Evolutionary conservation across 2,888 invertebrate genomes (phyloP).

Genomic region (Drosophila greeni): DNA sequence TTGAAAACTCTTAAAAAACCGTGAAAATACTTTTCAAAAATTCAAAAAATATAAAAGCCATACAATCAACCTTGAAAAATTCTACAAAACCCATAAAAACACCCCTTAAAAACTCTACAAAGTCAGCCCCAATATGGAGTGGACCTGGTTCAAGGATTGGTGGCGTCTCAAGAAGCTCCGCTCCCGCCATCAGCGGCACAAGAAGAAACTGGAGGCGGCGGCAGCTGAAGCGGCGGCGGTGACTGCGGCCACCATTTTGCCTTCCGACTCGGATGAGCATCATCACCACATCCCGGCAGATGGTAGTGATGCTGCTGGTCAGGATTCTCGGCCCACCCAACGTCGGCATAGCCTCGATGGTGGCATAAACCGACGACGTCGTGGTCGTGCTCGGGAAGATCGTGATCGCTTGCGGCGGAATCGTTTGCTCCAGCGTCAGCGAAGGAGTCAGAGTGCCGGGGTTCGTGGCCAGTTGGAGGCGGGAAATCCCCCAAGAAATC

Average conservation of each 20-base stretch:
- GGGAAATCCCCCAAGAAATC: not conserved
- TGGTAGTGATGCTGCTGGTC: not conserved
- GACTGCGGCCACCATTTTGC: not conserved
- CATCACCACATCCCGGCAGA: not conserved
- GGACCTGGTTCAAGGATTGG: conserved; percentile 90
- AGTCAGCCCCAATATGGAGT: conserved; percentile 81
- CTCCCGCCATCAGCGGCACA: conserved; percentile 66
- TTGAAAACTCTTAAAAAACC: no score
- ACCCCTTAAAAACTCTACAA: not conserved
- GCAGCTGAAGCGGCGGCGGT: conserved; percentile 14
- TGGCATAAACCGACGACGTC: conserved; percentile 5
- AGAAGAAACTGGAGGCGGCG: conserved; percentile 53
- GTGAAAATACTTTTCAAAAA: no score
- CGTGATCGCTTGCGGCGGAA: conserved; percentile 41
- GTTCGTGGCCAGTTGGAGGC: conserved; percentile 3
- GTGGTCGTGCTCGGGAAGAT: conserved; percentile 43
- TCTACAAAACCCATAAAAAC: not conserved
- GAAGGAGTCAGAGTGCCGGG: conserved; percentile 40
- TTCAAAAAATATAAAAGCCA: no score
- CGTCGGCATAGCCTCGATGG: conserved; percentile 44
- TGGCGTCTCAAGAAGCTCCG: conserved; percentile 87
- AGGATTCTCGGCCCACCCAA: not conserved
- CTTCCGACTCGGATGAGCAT: not conserved
- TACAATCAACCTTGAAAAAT: not conserved
- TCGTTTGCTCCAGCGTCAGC: conserved; percentile 44